phyloP scores from a whole-genome alignment of 1,140 invertebrate genomes.

The Aricia agestis region DNA sequence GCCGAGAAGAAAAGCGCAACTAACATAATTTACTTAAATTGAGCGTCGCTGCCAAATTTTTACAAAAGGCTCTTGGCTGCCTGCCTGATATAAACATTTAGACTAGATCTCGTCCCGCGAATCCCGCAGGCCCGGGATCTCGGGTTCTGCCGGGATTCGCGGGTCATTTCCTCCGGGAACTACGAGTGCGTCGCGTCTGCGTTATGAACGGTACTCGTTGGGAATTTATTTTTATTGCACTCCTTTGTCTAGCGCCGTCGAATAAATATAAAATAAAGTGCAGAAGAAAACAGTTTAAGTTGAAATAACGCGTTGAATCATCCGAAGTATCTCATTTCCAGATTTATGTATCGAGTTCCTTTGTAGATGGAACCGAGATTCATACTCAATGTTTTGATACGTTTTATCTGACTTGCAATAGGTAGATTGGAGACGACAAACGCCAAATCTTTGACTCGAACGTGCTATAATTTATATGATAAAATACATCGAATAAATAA shows the following conservation, averaged over 20 bases:
- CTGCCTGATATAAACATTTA: constrained; percentile 15
- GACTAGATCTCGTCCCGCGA: not conserved
- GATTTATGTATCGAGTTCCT: not conserved
- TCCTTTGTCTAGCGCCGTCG: constrained; percentile 1
- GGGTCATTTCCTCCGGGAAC: constrained; percentile 41
- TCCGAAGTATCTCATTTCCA: not conserved
- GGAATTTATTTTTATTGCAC: constrained; percentile 11
- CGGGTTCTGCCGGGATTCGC: constrained; percentile 10
- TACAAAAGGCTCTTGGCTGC: constrained; percentile 12
- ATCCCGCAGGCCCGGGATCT: not conserved
- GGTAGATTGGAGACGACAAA: not conserved
- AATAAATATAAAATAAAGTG: constrained; percentile 13
- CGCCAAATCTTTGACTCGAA: not conserved
- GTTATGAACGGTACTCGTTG: constrained; percentile 21
- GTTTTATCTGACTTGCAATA: too few relatives aligned
- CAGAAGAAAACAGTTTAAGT: not conserved
- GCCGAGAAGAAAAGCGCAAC: not conserved
- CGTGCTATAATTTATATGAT: not conserved
- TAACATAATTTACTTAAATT: constrained; percentile 9
- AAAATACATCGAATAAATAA: not conserved
- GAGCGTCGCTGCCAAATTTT: constrained; percentile 4
- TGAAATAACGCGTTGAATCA: not conserved
- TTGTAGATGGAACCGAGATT: not conserved
- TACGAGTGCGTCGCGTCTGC: constrained; percentile 33
- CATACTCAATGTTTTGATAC: too few relatives aligned